Base-by-base conservation (phyloP, 2,888 invertebrate species). In the Ernsta delagoae region DNA sequence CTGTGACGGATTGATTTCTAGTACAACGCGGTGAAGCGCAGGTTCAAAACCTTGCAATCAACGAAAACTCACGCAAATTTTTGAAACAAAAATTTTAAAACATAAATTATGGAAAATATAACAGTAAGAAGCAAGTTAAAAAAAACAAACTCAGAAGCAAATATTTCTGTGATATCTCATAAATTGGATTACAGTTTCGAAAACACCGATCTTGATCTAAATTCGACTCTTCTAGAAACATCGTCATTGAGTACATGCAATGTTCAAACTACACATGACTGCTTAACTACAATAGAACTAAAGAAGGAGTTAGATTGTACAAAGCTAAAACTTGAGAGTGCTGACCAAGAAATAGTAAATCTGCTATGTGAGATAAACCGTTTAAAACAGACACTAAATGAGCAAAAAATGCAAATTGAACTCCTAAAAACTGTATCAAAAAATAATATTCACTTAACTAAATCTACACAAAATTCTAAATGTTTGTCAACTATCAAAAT, bases 351-450 rank as follows among this genome's bases (percentile, higher is more conserved):
- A 45, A 45, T 45, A 45, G 45, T n/a, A 45, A 45, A 45, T 3
- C n/a, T 45, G n/a, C 0, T 45, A 5, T 5, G 8, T 45, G n/a
- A 45, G 45, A 45, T 45, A n/a, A 45, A 45, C 45, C 45, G 3
- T 5, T 45, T 45, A n/a, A 45, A 45, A 45, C n/a, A 45, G n/a
- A 45, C 45, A n/a, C 8, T 45, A 45, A 45, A 45, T 45, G 45
- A 45, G 45, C 45, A 45, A 45, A 45, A 45, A 45, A 45, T 45
- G 45, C 45, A 45, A 45, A 45, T 45, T 8, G 45, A 45, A 7
- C 12, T 45, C 6, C 12, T 45, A 1, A 45, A 45, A n/a, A 12
- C 45, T 8, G 8, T 45, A 45, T n/a, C 45, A 45, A 45, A 12
- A 45, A 45, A 45, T 45, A 45, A 6, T 48, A n/a, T 12, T 12